Evolutionary conservation across 2,888 invertebrate species (phyloP), one percentile per base, ranked within the genome.

Genomic region (Syrphus vitripennis): DNA sequence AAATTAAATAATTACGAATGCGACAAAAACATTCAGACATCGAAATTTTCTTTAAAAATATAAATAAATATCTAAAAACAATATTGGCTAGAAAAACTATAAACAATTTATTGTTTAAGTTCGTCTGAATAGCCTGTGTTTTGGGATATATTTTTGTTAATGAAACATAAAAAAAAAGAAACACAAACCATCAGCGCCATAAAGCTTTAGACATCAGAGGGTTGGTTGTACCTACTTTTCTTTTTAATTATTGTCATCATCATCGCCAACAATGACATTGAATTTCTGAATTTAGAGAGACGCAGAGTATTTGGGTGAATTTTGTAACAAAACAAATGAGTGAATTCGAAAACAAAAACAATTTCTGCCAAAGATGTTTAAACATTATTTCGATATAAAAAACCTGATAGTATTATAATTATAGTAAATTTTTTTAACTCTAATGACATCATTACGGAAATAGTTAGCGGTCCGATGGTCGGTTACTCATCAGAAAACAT

Each of bases 71-170:
- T 10, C n/a, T 34, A 55, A 70, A 50, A 55, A 63, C 34, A 65
- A 42, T 70, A 34, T 83, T 45, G 77, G 48, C 71, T 78, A 63
- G 65, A 50, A 70, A 55, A 84, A 34, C 59, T 24, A 80, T 79
- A 14, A 53, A 63, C 83, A 78, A 78, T 67, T 24, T n/a, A n/a
- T n/a, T 83, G 78, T 65, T 50, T 78, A 45, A 67, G 16, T 63
- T 57, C 45, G 19, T 57, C 21, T n/a, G n/a, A n/a, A n/a, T n/a
- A n/a, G n/a, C n/a, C n/a, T 71, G 10, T 70, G 71, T 48, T 37
- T 40, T 26, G 70, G 71, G 65, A 37, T 67, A 45, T 59, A 50
- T 72, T 72, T 83, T 81, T 76, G 65, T 76, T 71, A 84, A 84
- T 80, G 80, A 80, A 84, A 42, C 63, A 34, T 14, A 29, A 19